These are phyloP conservation scores for Tribolium freemani DNA, from an alignment of 2,888 invertebrate species.

Conservation along the genomic window DNA sequence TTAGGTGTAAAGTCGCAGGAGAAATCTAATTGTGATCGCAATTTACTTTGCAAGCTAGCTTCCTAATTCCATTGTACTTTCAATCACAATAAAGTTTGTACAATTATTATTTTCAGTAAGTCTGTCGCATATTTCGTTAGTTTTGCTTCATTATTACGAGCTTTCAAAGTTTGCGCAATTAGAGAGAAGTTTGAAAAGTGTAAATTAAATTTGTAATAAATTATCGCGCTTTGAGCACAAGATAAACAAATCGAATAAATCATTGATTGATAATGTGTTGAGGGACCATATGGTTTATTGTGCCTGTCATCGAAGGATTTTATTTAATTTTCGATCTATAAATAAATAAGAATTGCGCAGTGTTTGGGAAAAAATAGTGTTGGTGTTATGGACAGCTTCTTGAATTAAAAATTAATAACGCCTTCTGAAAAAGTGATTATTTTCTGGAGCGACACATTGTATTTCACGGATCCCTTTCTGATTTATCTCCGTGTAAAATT, in stretches of 20 bases:
- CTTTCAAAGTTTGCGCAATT: background rate
- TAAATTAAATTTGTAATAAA: background rate
- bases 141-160: background rate
- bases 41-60: background rate
- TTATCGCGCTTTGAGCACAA: background rate
- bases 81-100: background rate
- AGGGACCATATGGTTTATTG: conserved; percentile 14
- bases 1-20: too few species aligned
- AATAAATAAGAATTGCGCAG: too few species aligned
- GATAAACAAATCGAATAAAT: conserved; percentile 20
- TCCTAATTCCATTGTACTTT: background rate
- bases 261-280: conserved; percentile 4
- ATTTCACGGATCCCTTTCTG: background rate
- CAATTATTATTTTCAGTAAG: background rate
- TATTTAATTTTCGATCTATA: too few species aligned
- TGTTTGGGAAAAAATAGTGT: too few species aligned
- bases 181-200: background rate
- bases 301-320: too few species aligned
- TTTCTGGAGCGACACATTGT: background rate
- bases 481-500: background rate
- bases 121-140: background rate
- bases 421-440: background rate
- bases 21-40: too few species aligned
- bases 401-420: background rate
- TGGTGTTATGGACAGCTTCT: background rate